Conservation (phyloP, 1,140 invertebrate species). For the Drosophila pruinosa region DNA sequence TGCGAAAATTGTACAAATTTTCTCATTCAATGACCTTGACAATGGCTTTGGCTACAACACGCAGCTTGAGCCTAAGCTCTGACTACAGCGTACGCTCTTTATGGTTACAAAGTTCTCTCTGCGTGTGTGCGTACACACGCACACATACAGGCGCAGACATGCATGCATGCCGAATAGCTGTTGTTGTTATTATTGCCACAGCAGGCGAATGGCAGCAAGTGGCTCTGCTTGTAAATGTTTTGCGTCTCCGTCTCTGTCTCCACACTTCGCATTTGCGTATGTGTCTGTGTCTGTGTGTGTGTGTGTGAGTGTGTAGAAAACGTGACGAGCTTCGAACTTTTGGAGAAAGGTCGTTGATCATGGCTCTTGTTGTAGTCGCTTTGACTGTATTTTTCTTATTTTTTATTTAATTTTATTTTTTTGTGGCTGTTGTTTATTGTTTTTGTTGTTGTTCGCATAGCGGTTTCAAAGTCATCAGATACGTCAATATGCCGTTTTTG, state of each 20-base stretch:
- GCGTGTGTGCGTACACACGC: constrained; percentile 12
- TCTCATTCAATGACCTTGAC: constrained; percentile 77
- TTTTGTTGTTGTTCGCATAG: constrained; percentile 41
- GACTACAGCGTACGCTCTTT: constrained; percentile 25
- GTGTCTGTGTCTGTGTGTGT: constrained; percentile 13
- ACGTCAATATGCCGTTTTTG: constrained; percentile 59
- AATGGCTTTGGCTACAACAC: constrained; percentile 51
- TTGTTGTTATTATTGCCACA: background rate
- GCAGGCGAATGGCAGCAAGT: constrained; percentile 3
- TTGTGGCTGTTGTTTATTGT: constrained; percentile 21
- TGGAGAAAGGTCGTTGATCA: constrained; percentile 78
- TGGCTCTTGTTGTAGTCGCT: constrained; percentile 43
- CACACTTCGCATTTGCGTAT: constrained; percentile 4
- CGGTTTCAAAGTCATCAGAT: constrained; percentile 69
- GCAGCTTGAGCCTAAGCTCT: background rate
- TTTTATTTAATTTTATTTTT: constrained; percentile 8
- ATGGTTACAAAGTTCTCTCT: constrained; percentile 39
- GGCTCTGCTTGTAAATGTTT: constrained; percentile 22
- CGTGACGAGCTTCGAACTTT: constrained; percentile 76
- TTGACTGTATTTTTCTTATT: constrained; percentile 28
- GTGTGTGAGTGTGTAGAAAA: constrained; percentile 62
- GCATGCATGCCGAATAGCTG: background rate
- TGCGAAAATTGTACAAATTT: constrained; percentile 68
- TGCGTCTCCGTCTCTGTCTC: background rate
- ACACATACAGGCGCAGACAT: background rate